Conservation (phyloP, 92 coral and sea anemone species). For the Paragorgia papillata region DNA sequence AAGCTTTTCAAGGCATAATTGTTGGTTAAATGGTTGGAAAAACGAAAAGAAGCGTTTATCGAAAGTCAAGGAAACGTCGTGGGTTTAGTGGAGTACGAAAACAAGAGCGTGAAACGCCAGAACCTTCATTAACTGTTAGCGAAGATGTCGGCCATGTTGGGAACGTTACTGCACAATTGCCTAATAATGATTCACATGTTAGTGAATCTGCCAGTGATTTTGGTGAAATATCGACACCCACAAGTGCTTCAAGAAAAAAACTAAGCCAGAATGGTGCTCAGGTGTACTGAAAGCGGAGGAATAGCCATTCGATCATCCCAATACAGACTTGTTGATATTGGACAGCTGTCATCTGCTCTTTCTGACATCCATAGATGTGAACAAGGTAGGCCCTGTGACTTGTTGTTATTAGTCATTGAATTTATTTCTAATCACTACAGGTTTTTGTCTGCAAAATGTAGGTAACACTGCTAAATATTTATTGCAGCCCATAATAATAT, state of each 20-base stretch:
- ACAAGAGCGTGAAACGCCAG: neutral
- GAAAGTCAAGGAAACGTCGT: too few species aligned
- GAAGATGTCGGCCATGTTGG: slow-evolving; percentile 14
- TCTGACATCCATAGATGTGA: slow-evolving; percentile 20
- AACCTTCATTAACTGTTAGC: slow-evolving; percentile 10
- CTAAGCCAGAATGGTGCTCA: slow-evolving; percentile 16
- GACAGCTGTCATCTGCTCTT: slow-evolving; percentile 29
- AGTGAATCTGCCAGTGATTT: too few species aligned
- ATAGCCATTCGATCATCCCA: too few species aligned
- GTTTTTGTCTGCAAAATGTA: too few species aligned
- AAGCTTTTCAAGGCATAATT: neutral
- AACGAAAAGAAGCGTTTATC: neutral
- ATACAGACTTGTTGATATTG: slow-evolving; percentile 48
- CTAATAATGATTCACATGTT: neutral
- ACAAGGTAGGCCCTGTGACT: neutral
- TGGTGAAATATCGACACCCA: slow-evolving; percentile 2
- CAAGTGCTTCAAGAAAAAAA: slow-evolving; percentile 32
- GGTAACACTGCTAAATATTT: too few species aligned
- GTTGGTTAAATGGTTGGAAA: slow-evolving; percentile 15
- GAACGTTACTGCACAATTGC: neutral
- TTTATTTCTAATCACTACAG: too few species aligned
- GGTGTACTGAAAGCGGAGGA: slow-evolving; percentile 11
- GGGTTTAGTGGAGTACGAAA: neutral
- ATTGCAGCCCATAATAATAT: too few species aligned
- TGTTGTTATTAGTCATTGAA: too few species aligned